Evolutionary conservation across 2,113 vertebrate genomes (phyloP), one percentile per base, ranked within the genome.

Genomic region (Brienomyrus longianalis): DNA sequence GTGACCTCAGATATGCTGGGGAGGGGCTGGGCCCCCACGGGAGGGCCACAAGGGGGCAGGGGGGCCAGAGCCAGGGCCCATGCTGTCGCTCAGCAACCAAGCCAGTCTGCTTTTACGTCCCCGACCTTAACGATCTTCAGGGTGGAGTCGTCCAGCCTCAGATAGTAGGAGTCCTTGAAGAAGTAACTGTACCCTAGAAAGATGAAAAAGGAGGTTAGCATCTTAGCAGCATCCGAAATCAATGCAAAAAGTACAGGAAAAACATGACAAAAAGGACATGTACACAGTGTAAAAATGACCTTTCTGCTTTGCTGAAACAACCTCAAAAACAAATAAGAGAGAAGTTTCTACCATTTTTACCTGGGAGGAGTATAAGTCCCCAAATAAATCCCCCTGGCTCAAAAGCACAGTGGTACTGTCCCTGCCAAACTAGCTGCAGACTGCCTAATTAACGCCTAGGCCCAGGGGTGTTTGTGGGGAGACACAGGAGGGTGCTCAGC

Each of bases 51-150:
- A 39, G 70, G 91, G 89, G 86, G 66, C 91, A 90, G 35, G 43
- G 35, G 84, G 66, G 89, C 92, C 89, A 91, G 86, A 70, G 88
- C 89, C 8, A 66, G 90, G 59, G 86, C 59, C 91, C 87, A 90
- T 88, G 27, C 27, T 90, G 91, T 74, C 52, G 91, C 94, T 98
- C 96, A 99, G 95, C 98, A 99, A 90, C 96, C 97, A 89, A 99
- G 95, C 98, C 98, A 99, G 94, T 99, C 98, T 27, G 96, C 95
- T 95, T 96, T 98, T 94, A 99, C 95, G 95, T 97, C 97, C 89
- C 98, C 98, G 35, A 99, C 95, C 95, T 98, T 99, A 90, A 99
- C 95, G 1, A 97, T 98, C 96, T 99, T 99, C 96, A 99, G 95
- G 94, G 96, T 98, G 92, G 95, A 97, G 95, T 99, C 98, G 92